A percentile compares a stretch with the other conserved stretches of the same genome.
These are phyloP conservation scores for Gymnoscelis rufifasciata DNA, from an alignment of 2,888 invertebrate species.

Conservation along the genomic window DNA sequence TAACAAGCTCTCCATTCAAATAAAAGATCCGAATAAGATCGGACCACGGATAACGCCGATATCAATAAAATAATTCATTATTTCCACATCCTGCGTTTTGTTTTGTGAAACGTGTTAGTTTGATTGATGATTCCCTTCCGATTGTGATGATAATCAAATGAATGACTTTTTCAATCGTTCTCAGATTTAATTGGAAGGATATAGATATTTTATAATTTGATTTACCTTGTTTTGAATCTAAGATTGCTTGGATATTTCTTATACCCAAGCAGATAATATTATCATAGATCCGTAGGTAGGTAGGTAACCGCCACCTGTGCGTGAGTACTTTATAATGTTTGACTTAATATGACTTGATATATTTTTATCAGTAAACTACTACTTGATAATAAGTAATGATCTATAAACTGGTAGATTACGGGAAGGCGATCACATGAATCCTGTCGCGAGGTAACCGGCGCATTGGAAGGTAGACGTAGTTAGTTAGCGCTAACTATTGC, in stretches of 20 bases:
- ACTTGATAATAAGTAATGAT: too few relatives aligned
- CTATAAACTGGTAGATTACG: not conserved
- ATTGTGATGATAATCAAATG: conserved; percentile 10
- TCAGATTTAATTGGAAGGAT: conserved; percentile 10
- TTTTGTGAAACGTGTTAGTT: conserved; percentile 65
- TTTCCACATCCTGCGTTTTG: conserved; percentile 63
- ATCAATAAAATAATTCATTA: conserved; percentile 77
- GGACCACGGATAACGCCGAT: conserved; percentile 68
- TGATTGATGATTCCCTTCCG: conserved; percentile 64
- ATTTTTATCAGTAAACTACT: too few relatives aligned
- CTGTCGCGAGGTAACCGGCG: conserved; percentile 46
- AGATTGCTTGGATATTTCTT: not conserved
- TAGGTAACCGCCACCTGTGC: too few relatives aligned
- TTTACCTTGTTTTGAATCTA: too few relatives aligned
- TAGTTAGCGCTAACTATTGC: conserved; percentile 63
- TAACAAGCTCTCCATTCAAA: conserved; percentile 48
- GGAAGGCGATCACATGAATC: not conserved
- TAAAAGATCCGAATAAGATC: conserved; percentile 58
- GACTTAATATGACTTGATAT: too few relatives aligned
- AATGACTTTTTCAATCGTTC: conserved; percentile 5
- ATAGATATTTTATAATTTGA: conserved; percentile 1
- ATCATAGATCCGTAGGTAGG: too few relatives aligned
- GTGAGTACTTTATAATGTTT: too few relatives aligned
- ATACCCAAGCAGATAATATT: too few relatives aligned
- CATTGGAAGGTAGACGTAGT: conserved; percentile 57